Base-by-base conservation (phyloP, 2,113 vertebrate species). In the Dendrocopos noguchii region DNA sequence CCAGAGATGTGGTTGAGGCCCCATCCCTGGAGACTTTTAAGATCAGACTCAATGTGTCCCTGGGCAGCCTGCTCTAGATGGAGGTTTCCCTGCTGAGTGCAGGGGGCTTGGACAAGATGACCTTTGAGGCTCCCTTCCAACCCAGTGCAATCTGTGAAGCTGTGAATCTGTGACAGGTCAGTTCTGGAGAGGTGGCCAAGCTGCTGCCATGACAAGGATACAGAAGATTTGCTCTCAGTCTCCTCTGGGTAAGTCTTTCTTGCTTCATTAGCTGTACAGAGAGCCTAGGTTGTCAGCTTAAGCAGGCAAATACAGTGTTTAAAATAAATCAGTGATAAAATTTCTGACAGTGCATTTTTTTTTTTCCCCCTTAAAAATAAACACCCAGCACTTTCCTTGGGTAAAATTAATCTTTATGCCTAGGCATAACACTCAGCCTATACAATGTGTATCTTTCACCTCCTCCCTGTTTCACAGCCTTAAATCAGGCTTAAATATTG, bases 401-500 rank as follows among this genome's bases (percentile, higher is more conserved):
- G 68, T 50, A 86, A 94, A 84, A 91, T 73, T 84, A 75, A 84
- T 79, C 60, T 87, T 89, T 63, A 77, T 87, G 67, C 67, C 59
- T 76, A 89, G 34, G 64, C 71, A 87, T 87, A 91, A 81, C 79
- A 82, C 55, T 87, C 39, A 94, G 82, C 60, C 75, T 95, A 82
- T 89, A 85, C 64, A 87, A 89, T 74, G 31, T 66, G 64, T 82
- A 82, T 94, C 71, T 92, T 89, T 87, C 79, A 66, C 90, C 87
- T 94, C 88, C 84, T 91, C 91, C 56, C 15, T 87, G 46, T 80
- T 93, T 89, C 87, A 93, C 89, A 89, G 87, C 53, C 91, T 66
- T 84, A 95, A 94, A 94, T 79, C 89, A 90, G 56, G 25, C 60
- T 93, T 94, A 94, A 95, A 92, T 74, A 85, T 90, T 83, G 61